A percentile compares a stretch with the other conserved stretches of the same genome.
These are phyloP conservation scores for Leptopilina boulardi DNA, from an alignment of 1,140 invertebrate species.

Conservation along the genomic window DNA sequence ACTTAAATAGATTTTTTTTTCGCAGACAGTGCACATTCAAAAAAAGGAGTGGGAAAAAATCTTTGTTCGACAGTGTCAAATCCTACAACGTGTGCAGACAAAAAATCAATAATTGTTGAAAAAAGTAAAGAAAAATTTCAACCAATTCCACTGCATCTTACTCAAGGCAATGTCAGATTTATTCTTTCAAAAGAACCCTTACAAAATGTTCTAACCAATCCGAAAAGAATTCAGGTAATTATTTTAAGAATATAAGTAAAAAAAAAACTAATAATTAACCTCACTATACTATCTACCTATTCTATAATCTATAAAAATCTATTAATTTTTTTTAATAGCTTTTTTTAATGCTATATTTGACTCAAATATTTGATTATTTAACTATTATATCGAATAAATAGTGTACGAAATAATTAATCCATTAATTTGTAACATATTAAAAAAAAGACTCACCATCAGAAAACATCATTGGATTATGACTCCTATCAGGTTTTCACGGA, in stretches of 20 bases:
- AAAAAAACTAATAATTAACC: background rate
- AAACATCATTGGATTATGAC: background rate
- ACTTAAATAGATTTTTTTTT: background rate
- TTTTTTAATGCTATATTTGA: no score
- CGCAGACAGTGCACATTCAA: slow-evolving; percentile 40
- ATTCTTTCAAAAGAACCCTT: slow-evolving; percentile 39
- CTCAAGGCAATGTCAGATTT: slow-evolving; percentile 52
- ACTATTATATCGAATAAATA: no score
- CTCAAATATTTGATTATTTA: no score
- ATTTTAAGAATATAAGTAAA: no score
- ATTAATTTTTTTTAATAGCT: no score
- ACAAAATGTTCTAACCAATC: slow-evolving; percentile 20
- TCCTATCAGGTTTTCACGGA: slow-evolving; percentile 9
- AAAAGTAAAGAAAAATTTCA: slow-evolving; percentile 40
- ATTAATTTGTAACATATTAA: no score
- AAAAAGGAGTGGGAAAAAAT: slow-evolving; percentile 38
- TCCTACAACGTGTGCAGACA: slow-evolving; percentile 51
- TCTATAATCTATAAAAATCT: no score
- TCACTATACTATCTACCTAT: no score
- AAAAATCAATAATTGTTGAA: slow-evolving; percentile 52
- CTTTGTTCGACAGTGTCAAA: slow-evolving; percentile 48
- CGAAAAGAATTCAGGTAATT: background rate
- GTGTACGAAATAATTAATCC: no score
- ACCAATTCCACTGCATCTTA: slow-evolving; percentile 50
- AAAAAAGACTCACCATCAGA: background rate